Evolutionary conservation across 2,797 vertebrate species (phyloP), one percentile per base, ranked within the genome.

Genomic region (Esox masquinongy): DNA sequence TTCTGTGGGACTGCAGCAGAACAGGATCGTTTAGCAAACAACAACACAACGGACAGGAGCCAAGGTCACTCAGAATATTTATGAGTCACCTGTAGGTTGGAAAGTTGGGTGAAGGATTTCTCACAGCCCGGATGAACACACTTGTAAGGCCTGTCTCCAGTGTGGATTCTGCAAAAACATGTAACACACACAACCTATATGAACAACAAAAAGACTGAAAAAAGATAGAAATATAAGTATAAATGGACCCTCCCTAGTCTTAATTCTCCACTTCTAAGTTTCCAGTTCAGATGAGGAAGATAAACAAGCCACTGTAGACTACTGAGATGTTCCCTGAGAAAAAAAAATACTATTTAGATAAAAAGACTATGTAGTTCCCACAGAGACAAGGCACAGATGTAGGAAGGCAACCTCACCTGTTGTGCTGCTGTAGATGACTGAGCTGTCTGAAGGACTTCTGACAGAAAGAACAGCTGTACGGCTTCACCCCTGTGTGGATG

Each of bases 351-450:
- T 39, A 5, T 8, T 39, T 39, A 39, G 15, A 19, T 51, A 51
- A 5, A 50, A 17, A 51, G 15, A 1, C 51, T 53, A 53, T 53
- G 1, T 17, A n/a, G 51, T 19, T 6, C 19, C 53, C 53, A 19
- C 50, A 19, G 49, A 50, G 12, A 50, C 1, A 22, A 22, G 53
- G 14, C 16, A 61, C 29, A 64, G 63, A 68, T 24, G 72, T 79
- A 86, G 79, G 69, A 79, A 72, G 53, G 82, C 63, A 74, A 15
- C 5, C 84, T 95, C 93, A 98, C 98, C 98, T 96, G 96, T 97
- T 97, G 95, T 99, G 98, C 91, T 99, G 98, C 95, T 99, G 98
- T 89, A 99, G 95, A 95, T 99, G 98, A 93, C 98, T 99, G 93
- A 98, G 98, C 91, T 99, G 98, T 92, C 98, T 96, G 93, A 99